Evolutionary conservation across 2,888 invertebrate species (phyloP), one percentile per base, ranked within the genome.

Genomic region (Ochropleura plecta): DNA sequence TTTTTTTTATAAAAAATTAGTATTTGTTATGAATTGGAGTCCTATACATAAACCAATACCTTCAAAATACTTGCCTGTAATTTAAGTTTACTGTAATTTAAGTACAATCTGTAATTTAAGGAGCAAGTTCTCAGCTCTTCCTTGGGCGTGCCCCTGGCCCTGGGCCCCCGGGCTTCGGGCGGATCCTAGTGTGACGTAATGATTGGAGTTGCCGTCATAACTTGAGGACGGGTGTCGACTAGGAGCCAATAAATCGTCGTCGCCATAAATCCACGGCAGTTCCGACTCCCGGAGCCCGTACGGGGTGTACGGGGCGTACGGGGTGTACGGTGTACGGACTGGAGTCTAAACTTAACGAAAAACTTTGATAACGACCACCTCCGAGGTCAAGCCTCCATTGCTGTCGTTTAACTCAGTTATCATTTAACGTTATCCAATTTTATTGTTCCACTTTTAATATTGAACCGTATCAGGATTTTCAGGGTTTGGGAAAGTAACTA

Each of bases 311-410:
- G 30, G 30, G 30, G 30, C 3, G 30, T 30, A 30, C 30, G 30
- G 30, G 30, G 30, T 30, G 30, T 30, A 30, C 30, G 30, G 30
- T 30, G 30, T 30, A 30, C 30, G 30, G 30, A 30, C 30, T 30
- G 84, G 76, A 86, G 82, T 81, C 78, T 79, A 82, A 87, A 86
- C 83, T 88, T 82, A 49, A 64, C 66, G 75, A 82, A 79, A 84
- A 86, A 86, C 81, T 86, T 86, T 57, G 72, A 62, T 81, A 88
- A 86, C 85, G 80, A 84, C 78, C 77, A 66, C 65, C 62, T 66
- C 49, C 68, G 68, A 49, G n/a, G 60, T 59, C 55, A 20, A 64
- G 78, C 57, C 53, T 73, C 48, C 70, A 51, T 40, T 62, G 67
- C 66, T 71, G 46, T 59, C 66, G 68, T 78, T 86, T 49, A 18